Conservation (phyloP, 2,888 invertebrate genomes). For the Apamea crenata region DNA sequence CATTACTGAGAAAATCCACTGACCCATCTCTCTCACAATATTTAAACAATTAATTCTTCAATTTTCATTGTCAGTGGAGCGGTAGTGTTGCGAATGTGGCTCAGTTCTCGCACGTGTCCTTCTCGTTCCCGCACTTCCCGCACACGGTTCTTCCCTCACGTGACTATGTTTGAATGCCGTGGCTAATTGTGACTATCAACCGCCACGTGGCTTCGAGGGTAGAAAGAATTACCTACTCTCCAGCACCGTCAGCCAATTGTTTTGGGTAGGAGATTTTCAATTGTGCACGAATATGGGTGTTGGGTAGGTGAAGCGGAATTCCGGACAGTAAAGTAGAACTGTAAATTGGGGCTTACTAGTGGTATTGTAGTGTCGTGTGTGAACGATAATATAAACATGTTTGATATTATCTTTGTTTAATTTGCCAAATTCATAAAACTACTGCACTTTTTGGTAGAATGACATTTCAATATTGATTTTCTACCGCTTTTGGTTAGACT, state of each 20-base stretch:
- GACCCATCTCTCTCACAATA: slow-evolving; percentile 67
- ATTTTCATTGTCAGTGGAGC: slow-evolving; percentile 84
- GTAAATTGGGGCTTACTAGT: neutral
- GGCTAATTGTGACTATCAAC: slow-evolving; percentile 84
- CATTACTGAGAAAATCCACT: slow-evolving; percentile 33
- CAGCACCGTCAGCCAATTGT: slow-evolving; percentile 48
- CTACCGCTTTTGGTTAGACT: neutral
- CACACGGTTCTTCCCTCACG: slow-evolving; percentile 71
- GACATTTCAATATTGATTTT: neutral
- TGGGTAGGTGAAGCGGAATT: slow-evolving; percentile 19
- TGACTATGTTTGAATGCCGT: slow-evolving; percentile 78
- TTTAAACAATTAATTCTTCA: slow-evolving; percentile 82
- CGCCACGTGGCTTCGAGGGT: slow-evolving; percentile 82
- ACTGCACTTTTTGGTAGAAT: neutral
- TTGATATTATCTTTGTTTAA: neutral
- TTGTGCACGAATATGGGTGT: slow-evolving; percentile 11
- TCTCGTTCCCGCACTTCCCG: slow-evolving; percentile 56
- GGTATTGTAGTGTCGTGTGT: neutral
- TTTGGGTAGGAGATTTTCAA: slow-evolving; percentile 56
- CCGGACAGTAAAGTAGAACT: neutral
- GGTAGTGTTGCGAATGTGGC: slow-evolving; percentile 73
- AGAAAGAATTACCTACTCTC: slow-evolving; percentile 41
- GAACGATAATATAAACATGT: neutral
- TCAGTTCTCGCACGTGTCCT: slow-evolving; percentile 54
- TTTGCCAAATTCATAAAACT: neutral